Evolutionary conservation across 2,888 invertebrate genomes (phyloP).

Genomic region (Andricus quercusramuli): DNA sequence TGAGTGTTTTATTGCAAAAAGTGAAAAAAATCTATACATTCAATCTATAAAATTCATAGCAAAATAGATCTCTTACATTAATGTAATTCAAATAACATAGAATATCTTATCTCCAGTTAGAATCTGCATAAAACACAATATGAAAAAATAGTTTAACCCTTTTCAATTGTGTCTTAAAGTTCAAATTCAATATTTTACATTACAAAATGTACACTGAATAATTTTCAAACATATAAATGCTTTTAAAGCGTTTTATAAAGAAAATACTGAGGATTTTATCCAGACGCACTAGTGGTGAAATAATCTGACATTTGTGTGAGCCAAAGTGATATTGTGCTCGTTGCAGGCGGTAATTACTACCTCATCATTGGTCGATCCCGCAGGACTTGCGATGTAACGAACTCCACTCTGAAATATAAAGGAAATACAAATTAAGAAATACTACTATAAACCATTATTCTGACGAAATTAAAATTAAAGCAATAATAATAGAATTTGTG

Average conservation of each 20-base stretch:
- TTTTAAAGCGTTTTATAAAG: neutral
- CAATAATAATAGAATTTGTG: neutral
- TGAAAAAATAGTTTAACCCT: neutral
- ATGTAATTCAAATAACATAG: too few species aligned
- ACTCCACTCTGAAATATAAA: constrained; percentile 91
- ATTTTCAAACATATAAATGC: neutral
- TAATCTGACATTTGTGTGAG: constrained; percentile 93
- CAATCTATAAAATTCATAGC: too few species aligned
- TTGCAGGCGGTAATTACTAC: constrained; percentile 95
- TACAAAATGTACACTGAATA: neutral
- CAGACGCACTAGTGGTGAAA: constrained; percentile 90
- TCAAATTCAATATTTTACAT: neutral
- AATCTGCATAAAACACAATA: neutral
- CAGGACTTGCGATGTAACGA: constrained; percentile 94
- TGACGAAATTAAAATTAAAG: neutral
- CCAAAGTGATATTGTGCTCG: constrained; percentile 91
- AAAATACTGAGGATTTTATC: neutral
- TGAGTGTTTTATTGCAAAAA: neutral
- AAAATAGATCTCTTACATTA: too few species aligned
- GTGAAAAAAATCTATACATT: neutral
- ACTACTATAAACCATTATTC: neutral
- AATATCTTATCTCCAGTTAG: too few species aligned
- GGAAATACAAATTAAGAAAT: neutral
- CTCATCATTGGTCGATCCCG: constrained; percentile 96
- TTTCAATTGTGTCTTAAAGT: neutral